Percentiles rank a stretch among this genome's conserved stretches.
These are phyloP conservation scores for Drosophila ochracea DNA, from an alignment of 2,888 invertebrate species.

Conservation along the genomic window DNA sequence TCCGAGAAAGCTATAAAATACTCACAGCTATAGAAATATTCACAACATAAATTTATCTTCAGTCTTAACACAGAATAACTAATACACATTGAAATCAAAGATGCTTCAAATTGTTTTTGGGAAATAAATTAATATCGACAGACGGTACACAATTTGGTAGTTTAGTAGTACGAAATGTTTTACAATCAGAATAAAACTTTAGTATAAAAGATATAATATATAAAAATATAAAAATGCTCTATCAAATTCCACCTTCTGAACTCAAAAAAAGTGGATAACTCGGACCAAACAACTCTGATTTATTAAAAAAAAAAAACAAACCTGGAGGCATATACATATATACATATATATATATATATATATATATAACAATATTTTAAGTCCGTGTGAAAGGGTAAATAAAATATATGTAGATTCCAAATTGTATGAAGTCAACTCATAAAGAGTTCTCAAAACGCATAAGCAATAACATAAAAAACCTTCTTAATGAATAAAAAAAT, in stretches of 20 bases:
- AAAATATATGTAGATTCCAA: not conserved
- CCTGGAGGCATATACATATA: too few species aligned
- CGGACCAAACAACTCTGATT: not conserved
- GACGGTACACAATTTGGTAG: not conserved
- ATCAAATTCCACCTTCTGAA: accelerated
- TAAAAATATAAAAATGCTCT: not conserved
- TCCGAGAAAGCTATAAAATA: not conserved
- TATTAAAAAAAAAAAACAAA: too few species aligned
- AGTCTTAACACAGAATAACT: not conserved
- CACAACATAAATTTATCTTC: not conserved
- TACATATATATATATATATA: too few species aligned
- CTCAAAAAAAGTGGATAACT: not conserved
- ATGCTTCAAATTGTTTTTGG: not conserved
- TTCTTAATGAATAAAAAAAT: not conserved
- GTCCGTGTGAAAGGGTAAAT: not conserved
- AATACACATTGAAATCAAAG: not conserved
- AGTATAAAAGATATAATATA: not conserved
- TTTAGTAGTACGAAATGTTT: not conserved
- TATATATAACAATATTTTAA: not conserved
- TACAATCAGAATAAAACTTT: not conserved
- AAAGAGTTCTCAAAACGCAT: not conserved
- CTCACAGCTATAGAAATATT: not conserved
- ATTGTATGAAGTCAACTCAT: not conserved
- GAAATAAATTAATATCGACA: not conserved
- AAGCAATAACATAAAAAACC: not conserved